Evolutionary conservation across 2,113 vertebrate species (phyloP), one percentile per base, ranked within the genome.

Genomic region (Daubentonia madagascariensis): DNA sequence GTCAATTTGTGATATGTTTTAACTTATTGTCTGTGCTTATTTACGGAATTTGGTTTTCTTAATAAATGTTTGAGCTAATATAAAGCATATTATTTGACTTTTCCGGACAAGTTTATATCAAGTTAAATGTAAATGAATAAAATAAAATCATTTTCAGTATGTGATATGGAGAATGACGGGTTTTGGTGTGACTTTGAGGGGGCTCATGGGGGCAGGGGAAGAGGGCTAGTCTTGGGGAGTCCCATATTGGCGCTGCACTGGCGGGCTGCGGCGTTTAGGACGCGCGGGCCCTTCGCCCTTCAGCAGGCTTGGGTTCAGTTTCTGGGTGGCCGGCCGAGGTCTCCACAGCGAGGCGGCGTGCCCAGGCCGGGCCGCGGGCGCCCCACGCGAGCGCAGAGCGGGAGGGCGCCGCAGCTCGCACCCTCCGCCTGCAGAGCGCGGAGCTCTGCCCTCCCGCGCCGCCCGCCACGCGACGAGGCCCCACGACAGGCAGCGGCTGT

Each of bases 1-100:
- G 99, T 99, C 99, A 98, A 98, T 99, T 99, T 99, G 99, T 99
- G 99, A 99, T 99, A 99, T 99, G 99, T 99, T 99, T 99, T 99
- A 99, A 99, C 99, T 99, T 99, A 99, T 98, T 99, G 99, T 99
- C 99, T 99, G 99, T 99, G 99, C 99, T 99, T 99, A 99, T 99
- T 99, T 99, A 99, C 99, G 99, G 99, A 99, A 99, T 98, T 99
- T 98, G 98, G 98, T 98, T 99, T 99, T 99, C 99, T 99, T 99
- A 99, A 99, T 99, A 99, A 99, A 99, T 99, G 99, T 99, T 99
- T 99, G 99, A 99, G 99, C 99, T 99, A 99, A 99, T 99, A 99
- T 98, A 98, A 99, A 99, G 98, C 98, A 99, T 99, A 99, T 99
- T 98, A 99, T 98, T 99, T 99, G 99, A 99, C 99, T 99, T 99